Conservation (phyloP, 2,888 invertebrate species). For the Rhopalosiphum nymphaeae region DNA sequence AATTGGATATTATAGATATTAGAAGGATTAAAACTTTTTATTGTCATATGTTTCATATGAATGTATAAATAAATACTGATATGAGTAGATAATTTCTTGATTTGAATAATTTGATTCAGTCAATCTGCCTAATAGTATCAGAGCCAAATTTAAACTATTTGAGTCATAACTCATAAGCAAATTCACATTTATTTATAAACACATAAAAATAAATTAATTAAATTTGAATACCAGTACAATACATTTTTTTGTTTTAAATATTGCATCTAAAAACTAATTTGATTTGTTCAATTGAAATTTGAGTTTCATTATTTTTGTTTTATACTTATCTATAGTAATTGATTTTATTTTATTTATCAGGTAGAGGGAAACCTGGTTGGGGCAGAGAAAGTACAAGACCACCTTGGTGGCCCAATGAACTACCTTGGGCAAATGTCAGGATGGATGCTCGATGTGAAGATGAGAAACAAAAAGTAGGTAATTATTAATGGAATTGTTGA, state of each 20-base stretch:
- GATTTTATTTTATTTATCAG: constrained; percentile 68
- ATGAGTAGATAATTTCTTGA: not conserved
- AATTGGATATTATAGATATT: not conserved
- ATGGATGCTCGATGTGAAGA: constrained; percentile 97
- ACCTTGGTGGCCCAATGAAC: constrained; percentile 97
- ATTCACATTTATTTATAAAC: not conserved
- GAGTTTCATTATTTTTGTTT: not conserved
- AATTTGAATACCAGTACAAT: not conserved
- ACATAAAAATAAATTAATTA: not conserved
- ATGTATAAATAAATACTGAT: not conserved
- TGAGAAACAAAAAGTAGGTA: constrained; percentile 91
- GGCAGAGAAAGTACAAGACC: constrained; percentile 95
- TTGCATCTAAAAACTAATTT: not conserved
- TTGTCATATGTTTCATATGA: not conserved
- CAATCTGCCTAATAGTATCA: not conserved
- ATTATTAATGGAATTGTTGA: not conserved
- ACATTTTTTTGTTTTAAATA: not conserved
- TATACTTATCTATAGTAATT: not conserved
- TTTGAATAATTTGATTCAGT: not conserved
- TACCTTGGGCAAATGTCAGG: constrained; percentile 98
- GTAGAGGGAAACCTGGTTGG: constrained; percentile 97
- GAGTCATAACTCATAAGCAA: not conserved
- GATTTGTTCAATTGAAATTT: not conserved
- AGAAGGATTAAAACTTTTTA: not conserved
- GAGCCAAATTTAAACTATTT: not conserved